Percentiles rank a stretch among this genome's conserved stretches.
Conservation (phyloP, 2,888 invertebrate genomes). For the Sphinx pinastri region DNA sequence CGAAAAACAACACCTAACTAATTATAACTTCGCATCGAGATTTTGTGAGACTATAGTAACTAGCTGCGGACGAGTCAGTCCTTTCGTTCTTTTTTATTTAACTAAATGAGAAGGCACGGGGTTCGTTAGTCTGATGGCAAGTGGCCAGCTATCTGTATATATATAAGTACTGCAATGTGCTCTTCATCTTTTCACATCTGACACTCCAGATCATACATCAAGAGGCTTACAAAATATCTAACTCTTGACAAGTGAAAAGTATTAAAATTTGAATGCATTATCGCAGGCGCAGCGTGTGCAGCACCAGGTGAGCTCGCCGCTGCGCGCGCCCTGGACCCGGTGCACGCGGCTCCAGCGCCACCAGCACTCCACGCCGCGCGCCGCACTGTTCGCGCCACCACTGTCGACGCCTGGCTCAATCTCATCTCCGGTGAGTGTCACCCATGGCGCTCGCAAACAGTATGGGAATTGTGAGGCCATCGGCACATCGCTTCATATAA, state of each 20-base stretch:
- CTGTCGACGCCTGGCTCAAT: slow-evolving; percentile 39
- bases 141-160: too few species aligned
- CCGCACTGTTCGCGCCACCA: slow-evolving; percentile 30
- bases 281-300: not conserved
- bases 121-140: too few species aligned
- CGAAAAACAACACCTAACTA: too few species aligned
- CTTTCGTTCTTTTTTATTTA: too few species aligned
- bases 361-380: slow-evolving; percentile 21
- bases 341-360: not conserved
- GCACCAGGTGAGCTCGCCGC: slow-evolving; percentile 16
- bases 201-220: too few species aligned
- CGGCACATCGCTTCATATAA: not conserved
- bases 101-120: too few species aligned
- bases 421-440: slow-evolving; percentile 40
- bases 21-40: too few species aligned
- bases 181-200: too few species aligned
- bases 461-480: not conserved
- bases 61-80: too few species aligned
- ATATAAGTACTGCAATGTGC: too few species aligned
- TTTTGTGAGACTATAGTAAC: not conserved
- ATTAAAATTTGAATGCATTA: not conserved
- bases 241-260: too few species aligned
- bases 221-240: too few species aligned
- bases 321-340: slow-evolving; percentile 11
- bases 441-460: not conserved